These are phyloP conservation scores for Microtus pennsylvanicus DNA, from an alignment of 2,113 vertebrate species.

Conservation along the genomic window DNA sequence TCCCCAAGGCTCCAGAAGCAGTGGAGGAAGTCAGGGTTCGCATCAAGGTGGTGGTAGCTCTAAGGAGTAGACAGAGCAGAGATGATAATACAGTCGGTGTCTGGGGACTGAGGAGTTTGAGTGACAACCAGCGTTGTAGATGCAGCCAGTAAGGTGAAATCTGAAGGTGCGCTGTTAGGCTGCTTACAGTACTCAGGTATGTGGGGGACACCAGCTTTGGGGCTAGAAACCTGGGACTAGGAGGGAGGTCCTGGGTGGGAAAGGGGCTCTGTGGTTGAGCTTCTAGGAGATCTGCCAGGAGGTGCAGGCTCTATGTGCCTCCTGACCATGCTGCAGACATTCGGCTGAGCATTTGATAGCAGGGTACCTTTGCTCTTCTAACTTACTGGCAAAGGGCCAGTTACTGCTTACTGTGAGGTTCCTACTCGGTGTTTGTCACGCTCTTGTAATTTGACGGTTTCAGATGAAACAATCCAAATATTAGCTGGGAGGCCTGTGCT, in stretches of 20 bases:
- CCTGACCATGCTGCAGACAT: conserved; percentile 19
- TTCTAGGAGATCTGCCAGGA: background rate
- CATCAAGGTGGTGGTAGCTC: background rate
- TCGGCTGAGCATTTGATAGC: conserved; percentile 21
- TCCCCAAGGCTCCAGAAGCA: background rate
- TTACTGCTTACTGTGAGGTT: conserved; percentile 70
- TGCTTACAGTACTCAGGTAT: background rate
- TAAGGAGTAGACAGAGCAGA: background rate
- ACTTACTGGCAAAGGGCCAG: conserved; percentile 55
- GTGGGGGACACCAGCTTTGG: fast-evolving
- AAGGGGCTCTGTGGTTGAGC: background rate
- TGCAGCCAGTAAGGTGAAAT: background rate
- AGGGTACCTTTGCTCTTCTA: conserved; percentile 16
- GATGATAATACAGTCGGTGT: background rate
- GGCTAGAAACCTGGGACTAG: background rate
- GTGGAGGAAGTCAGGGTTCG: background rate
- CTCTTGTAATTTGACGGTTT: conserved; percentile 69
- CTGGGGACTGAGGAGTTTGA: background rate
- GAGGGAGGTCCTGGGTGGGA: background rate
- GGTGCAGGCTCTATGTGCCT: background rate
- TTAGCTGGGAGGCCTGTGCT: conserved; percentile 42
- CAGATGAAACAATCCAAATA: conserved; percentile 71
- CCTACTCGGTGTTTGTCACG: conserved; percentile 59
- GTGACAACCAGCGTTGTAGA: background rate
- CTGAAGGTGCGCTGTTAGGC: background rate